These are phyloP conservation scores for Drosophila maculinotata DNA, from an alignment of 2,888 invertebrate genomes.

Conservation along the genomic window DNA sequence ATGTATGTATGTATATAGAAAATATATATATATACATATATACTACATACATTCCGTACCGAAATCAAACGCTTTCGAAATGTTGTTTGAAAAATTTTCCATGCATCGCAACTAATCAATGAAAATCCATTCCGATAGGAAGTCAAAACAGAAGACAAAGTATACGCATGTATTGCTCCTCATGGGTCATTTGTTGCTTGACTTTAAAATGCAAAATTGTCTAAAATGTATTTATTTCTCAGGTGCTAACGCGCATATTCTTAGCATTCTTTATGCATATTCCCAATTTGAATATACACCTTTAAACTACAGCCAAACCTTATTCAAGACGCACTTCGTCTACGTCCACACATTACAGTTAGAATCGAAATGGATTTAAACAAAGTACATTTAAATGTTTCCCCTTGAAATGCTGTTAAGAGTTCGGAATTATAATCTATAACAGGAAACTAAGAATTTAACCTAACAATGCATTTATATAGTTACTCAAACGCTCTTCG, in stretches of 20 bases:
- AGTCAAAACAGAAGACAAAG: not conserved
- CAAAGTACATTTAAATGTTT: not conserved
- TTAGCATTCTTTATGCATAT: constrained; percentile 53
- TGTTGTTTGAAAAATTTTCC: constrained; percentile 7
- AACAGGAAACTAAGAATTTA: too few species aligned
- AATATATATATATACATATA: not conserved
- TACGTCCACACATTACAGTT: constrained; percentile 10
- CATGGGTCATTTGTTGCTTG: constrained; percentile 12
- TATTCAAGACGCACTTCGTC: constrained; percentile 3
- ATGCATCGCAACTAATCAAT: constrained; percentile 31
- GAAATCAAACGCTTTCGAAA: constrained; percentile 17
- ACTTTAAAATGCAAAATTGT: constrained; percentile 8
- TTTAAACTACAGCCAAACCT: constrained; percentile 40
- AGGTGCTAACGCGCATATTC: constrained; percentile 40
- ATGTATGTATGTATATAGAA: not conserved
- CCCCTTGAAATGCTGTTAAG: too few species aligned
- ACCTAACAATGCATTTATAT: too few species aligned
- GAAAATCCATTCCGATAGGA: constrained; percentile 14
- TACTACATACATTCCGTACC: constrained; percentile 4
- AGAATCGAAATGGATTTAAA: not conserved
- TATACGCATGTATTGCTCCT: too few species aligned
- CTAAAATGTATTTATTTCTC: constrained; percentile 11
- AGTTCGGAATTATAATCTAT: too few species aligned
- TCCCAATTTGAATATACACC: constrained; percentile 53
- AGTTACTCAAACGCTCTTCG: too few species aligned